These are phyloP conservation scores for Drosophila mercatorum DNA, from an alignment of 2,888 invertebrate genomes.

Conservation along the genomic window DNA sequence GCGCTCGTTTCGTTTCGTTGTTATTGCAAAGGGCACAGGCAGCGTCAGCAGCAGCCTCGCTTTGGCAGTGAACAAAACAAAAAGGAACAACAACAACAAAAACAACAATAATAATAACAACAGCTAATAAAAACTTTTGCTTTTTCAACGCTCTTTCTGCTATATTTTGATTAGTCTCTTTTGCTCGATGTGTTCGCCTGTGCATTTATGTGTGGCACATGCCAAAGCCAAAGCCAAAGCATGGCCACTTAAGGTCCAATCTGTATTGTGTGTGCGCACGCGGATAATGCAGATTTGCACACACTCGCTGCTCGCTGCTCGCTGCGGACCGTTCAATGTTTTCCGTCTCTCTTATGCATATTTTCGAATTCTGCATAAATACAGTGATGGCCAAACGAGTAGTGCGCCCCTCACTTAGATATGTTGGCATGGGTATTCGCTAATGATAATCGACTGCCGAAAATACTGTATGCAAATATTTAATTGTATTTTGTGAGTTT, in stretches of 20 bases:
- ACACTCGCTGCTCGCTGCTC: background rate
- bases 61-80: constrained; percentile 18
- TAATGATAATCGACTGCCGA: background rate
- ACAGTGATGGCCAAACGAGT: constrained; percentile 2
- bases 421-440: background rate
- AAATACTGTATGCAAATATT: too few relatives aligned
- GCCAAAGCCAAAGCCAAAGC: constrained; percentile 41
- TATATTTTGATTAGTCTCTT: constrained; percentile 26
- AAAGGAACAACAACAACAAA: constrained; percentile 8
- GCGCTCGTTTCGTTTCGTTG: constrained; percentile 23
- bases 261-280: constrained; percentile 36
- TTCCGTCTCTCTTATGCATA: constrained; percentile 18
- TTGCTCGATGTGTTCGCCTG: constrained; percentile 17
- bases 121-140: constrained; percentile 28
- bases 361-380: constrained; percentile 20
- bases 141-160: constrained; percentile 30
- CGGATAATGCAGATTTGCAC: constrained; percentile 59
- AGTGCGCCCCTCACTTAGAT: background rate
- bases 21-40: constrained; percentile 23
- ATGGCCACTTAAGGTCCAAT: constrained; percentile 62
- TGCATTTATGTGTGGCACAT: constrained; percentile 46
- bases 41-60: constrained; percentile 27
- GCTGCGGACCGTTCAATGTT: constrained; percentile 10
- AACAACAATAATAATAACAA: background rate
- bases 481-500: background rate